Percentiles rank a stretch among this genome's conserved stretches.
phyloP scores from a whole-genome alignment of 2,888 invertebrate genomes.

The Scelioninae gen. 1 region DNA sequence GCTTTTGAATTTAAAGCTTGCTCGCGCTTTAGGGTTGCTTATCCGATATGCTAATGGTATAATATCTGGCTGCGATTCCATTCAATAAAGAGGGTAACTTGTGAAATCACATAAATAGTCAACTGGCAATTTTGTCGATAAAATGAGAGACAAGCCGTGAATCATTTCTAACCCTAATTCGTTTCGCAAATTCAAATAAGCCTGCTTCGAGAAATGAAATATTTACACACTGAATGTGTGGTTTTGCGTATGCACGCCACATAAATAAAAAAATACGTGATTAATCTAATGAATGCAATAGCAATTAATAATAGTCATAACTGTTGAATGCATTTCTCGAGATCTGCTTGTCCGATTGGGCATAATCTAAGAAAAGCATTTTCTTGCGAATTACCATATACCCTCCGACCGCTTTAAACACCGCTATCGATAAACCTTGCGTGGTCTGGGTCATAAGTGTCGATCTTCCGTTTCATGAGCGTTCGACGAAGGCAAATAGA shows the following conservation, averaged over 20 bases:
- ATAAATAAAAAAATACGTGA: slow-evolving; percentile 22
- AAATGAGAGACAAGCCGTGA: slow-evolving; percentile 44
- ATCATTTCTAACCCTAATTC: slow-evolving; percentile 30
- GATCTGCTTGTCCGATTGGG: slow-evolving; percentile 57
- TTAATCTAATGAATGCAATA: slow-evolving; percentile 54
- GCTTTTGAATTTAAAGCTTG: slow-evolving; percentile 81
- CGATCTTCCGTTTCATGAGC: slow-evolving; percentile 72
- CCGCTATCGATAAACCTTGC: slow-evolving; percentile 66
- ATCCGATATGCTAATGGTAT: slow-evolving; percentile 81
- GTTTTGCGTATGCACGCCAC: neutral
- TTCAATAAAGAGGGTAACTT: slow-evolving; percentile 73
- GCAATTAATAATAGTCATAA: slow-evolving; percentile 63
- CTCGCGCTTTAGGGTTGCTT: slow-evolving; percentile 75
- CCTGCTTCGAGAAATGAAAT: neutral
- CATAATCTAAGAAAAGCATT: slow-evolving; percentile 62
- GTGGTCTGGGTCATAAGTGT: slow-evolving; percentile 68
- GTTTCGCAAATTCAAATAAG: neutral
- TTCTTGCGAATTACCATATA: slow-evolving; percentile 65
- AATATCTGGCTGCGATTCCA: slow-evolving; percentile 75
- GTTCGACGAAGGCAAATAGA: slow-evolving; percentile 70
- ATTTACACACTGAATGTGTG: neutral
- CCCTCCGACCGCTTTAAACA: slow-evolving; percentile 49
- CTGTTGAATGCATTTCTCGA: slow-evolving; percentile 53
- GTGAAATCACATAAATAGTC: slow-evolving; percentile 72
- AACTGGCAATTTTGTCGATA: slow-evolving; percentile 46